phyloP scores from a whole-genome alignment of 2,113 vertebrate species.

The Phodopus roborovskii region DNA sequence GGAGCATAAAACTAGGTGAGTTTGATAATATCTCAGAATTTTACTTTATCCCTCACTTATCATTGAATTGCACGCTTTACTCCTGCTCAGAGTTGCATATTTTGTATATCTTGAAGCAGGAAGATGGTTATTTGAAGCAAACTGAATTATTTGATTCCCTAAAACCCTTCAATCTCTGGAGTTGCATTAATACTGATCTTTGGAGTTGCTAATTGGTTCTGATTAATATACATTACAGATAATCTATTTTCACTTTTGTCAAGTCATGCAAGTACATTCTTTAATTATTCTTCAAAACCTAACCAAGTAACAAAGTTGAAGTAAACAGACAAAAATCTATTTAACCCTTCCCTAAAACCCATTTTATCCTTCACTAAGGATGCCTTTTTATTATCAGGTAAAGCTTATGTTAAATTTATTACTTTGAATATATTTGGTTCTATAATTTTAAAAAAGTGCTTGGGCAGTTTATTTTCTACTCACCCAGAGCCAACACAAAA shows the following conservation, averaged over 20 bases:
- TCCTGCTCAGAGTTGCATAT: conserved; percentile 73
- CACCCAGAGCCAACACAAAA: background rate
- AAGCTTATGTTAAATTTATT: conserved; percentile 56
- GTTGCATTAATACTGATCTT: conserved; percentile 14
- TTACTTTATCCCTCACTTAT: conserved; percentile 81
- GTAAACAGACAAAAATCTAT: background rate
- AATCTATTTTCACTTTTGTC: conserved; percentile 40
- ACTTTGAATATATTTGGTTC: conserved; percentile 42
- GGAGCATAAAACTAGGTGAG: conserved; percentile 81
- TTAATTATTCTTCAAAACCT: conserved; percentile 55
- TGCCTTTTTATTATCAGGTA: conserved; percentile 62
- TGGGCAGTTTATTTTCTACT: conserved; percentile 48
- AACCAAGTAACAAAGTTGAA: conserved; percentile 49
- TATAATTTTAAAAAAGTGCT: conserved; percentile 15
- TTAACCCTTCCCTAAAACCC: conserved; percentile 58
- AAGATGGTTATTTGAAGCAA: conserved; percentile 72
- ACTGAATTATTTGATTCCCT: conserved; percentile 46
- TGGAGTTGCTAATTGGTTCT: conserved; percentile 52
- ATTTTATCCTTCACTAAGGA: conserved; percentile 56
- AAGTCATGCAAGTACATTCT: conserved; percentile 3
- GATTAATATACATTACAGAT: conserved; percentile 47
- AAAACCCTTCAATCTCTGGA: conserved; percentile 20
- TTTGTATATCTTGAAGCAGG: conserved; percentile 83
- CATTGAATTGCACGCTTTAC: conserved; percentile 80
- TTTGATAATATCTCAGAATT: conserved; percentile 74